These are phyloP conservation scores for Nasonia longicornis DNA, from an alignment of 1,140 invertebrate species.

Conservation along the genomic window DNA sequence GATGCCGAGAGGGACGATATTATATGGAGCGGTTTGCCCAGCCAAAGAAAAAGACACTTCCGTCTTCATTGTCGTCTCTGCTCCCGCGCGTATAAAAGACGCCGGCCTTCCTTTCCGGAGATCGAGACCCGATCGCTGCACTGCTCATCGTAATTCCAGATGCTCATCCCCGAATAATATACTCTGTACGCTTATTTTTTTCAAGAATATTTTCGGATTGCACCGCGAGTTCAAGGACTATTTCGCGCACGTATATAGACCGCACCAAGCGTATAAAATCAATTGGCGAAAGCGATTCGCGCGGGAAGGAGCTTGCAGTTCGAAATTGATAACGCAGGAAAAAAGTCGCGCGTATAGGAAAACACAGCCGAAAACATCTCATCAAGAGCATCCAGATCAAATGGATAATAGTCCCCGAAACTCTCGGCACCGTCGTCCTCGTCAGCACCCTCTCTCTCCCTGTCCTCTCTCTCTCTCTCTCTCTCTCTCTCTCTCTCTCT, in stretches of 20 bases:
- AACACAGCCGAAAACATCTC: not conserved
- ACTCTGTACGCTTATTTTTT: too few relatives aligned
- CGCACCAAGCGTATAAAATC: too few relatives aligned
- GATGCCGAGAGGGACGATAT: not conserved
- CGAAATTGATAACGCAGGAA: not conserved
- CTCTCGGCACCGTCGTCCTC: not conserved
- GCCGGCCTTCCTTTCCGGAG: constrained; percentile 16
- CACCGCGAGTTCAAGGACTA: too few relatives aligned
- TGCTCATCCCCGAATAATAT: too few relatives aligned
- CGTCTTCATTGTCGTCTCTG: constrained; percentile 32
- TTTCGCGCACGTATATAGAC: too few relatives aligned
- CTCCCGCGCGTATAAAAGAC: too few relatives aligned
- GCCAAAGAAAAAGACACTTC: constrained; percentile 33
- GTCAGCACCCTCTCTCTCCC: not conserved
- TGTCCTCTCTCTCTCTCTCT: constrained; percentile 2
- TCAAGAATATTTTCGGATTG: too few relatives aligned
- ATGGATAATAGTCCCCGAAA: not conserved
- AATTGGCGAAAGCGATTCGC: too few relatives aligned
- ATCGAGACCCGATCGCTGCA: not conserved
- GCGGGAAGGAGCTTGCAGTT: not conserved
- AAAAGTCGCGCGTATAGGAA: too few relatives aligned
- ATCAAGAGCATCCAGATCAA: not conserved
- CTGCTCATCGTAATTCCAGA: not conserved
- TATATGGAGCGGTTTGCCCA: constrained; percentile 4
- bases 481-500: not conserved